phyloP scores from a whole-genome alignment of 2,888 invertebrate species.

The Junonia oenone region DNA sequence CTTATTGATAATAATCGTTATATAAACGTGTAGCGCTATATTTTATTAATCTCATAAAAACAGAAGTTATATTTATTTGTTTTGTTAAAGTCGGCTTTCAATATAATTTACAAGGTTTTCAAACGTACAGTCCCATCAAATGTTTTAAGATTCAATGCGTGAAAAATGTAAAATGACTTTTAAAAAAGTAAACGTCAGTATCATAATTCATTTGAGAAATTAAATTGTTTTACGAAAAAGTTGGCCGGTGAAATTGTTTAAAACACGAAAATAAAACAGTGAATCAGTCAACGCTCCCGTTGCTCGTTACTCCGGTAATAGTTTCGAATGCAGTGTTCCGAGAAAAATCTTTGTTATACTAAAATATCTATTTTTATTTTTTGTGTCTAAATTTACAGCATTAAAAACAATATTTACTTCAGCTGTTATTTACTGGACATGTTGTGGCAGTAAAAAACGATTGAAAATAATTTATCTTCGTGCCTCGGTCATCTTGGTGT shows the following conservation, averaged over 20 bases:
- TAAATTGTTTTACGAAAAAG: constrained; percentile 9
- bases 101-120: neutral
- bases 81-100: neutral
- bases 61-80: neutral
- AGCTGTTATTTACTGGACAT: neutral
- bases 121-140: neutral
- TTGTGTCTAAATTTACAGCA: neutral
- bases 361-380: constrained; percentile 5
- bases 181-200: neutral
- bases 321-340: constrained; percentile 23
- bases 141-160: neutral
- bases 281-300: constrained; percentile 23
- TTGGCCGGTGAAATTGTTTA: constrained; percentile 16
- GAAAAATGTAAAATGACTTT: constrained; percentile 6
- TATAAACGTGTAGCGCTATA: neutral
- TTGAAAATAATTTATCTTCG: neutral
- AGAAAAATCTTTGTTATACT: constrained; percentile 21
- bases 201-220: constrained; percentile 4
- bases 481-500: neutral
- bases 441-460: neutral
- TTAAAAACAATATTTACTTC: neutral
- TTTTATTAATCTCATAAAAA: neutral
- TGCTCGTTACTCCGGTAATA: constrained; percentile 22
- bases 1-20: neutral
- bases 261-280: constrained; percentile 21